These are phyloP conservation scores for Panagrolaimus sp. DNA, from an alignment of 1,140 invertebrate species.

Conservation along the genomic window DNA sequence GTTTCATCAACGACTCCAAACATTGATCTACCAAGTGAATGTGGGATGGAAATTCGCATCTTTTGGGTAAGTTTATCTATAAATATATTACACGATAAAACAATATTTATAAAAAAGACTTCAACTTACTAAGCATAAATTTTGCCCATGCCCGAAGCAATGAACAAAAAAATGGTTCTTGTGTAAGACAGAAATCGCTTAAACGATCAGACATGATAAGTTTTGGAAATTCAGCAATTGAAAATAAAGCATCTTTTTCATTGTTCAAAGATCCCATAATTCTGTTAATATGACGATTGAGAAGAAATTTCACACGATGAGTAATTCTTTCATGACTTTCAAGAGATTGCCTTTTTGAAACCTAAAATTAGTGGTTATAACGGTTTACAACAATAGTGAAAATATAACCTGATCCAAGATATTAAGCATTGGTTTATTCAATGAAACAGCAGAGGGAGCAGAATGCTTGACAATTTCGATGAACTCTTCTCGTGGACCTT, in stretches of 20 bases:
- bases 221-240: background rate
- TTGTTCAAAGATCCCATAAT: background rate
- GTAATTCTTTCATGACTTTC: conserved; percentile 4
- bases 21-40: conserved; percentile 27
- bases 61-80: conserved; percentile 7
- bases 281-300: background rate
- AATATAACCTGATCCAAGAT: conserved; percentile 19
- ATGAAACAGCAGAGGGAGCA: background rate
- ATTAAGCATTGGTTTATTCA: conserved; percentile 17
- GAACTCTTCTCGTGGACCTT: background rate
- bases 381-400: background rate
- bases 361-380: background rate
- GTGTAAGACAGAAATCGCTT: conserved; percentile 15
- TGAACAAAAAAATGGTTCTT: conserved; percentile 22
- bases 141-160: conserved; percentile 2
- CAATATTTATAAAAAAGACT: background rate
- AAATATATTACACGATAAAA: background rate
- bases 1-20: conserved; percentile 50
- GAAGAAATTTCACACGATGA: background rate
- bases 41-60: conserved; percentile 16
- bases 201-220: conserved; percentile 1
- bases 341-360: conserved; percentile 11
- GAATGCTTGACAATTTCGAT: conserved; percentile 22
- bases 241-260: background rate
- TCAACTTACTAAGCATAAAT: conserved; percentile 5